Evolutionary conservation across 2,888 invertebrate species (phyloP).

Genomic region (Andrena camellia): DNA sequence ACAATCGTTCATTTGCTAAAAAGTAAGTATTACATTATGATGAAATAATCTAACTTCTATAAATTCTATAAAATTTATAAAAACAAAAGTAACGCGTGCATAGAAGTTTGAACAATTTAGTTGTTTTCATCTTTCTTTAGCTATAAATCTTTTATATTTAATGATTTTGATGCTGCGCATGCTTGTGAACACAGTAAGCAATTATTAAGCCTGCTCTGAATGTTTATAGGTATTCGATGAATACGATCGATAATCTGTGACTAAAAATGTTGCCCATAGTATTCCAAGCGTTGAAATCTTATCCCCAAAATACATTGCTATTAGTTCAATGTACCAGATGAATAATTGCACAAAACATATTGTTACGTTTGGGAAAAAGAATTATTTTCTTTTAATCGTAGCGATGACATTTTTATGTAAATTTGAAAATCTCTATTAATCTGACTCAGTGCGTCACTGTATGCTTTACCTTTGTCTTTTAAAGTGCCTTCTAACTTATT

Average conservation of each 20-base stretch:
- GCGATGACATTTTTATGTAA: background rate
- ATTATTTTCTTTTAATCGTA: background rate
- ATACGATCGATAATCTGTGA: too few species aligned
- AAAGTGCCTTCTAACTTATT: constrained; percentile 79
- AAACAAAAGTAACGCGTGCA: background rate
- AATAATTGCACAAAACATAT: too few species aligned
- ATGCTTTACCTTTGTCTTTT: constrained; percentile 77
- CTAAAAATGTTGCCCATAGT: too few species aligned
- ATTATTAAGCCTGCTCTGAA: too few species aligned
- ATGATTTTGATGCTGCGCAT: too few species aligned
- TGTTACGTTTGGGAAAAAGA: background rate
- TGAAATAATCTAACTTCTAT: background rate
- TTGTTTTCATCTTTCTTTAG: background rate
- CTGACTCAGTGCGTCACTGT: background rate
- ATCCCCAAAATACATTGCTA: too few species aligned
- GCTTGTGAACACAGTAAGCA: too few species aligned
- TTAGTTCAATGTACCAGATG: too few species aligned
- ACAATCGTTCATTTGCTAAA: constrained; percentile 68
- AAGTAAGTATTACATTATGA: constrained; percentile 24
- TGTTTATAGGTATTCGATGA: too few species aligned
- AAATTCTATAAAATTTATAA: too few species aligned
- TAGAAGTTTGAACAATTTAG: background rate
- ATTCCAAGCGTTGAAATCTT: too few species aligned
- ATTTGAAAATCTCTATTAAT: background rate
- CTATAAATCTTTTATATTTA: background rate